A percentile compares a stretch with the other conserved stretches of the same genome.
phyloP scores from a whole-genome alignment of 1,140 invertebrate genomes.

The Eueides isabella region DNA sequence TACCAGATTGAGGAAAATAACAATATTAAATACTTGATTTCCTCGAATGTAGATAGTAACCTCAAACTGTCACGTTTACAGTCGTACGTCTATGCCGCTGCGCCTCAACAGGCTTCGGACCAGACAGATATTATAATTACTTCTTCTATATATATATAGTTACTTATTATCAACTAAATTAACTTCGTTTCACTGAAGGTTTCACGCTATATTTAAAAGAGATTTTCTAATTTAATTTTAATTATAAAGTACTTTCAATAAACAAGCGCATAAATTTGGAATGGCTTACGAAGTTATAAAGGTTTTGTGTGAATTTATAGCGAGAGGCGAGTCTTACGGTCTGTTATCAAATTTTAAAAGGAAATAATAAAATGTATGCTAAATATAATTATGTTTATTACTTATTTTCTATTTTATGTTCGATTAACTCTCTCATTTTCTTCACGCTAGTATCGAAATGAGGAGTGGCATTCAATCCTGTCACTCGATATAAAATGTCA shows the following conservation, averaged over 20 bases:
- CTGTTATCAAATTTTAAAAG: conserved; percentile 4
- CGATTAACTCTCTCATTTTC: no score
- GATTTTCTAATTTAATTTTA: conserved; percentile 10
- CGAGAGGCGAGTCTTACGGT: background rate
- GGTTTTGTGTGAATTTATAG: conserved; percentile 12
- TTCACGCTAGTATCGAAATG: no score
- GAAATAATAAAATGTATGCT: background rate
- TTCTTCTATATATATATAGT: background rate
- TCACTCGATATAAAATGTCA: no score
- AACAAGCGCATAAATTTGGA: conserved; percentile 8
- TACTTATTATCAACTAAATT: background rate
- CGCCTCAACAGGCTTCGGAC: background rate
- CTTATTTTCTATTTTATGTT: no score
- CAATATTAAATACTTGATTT: background rate
- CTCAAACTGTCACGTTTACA: background rate
- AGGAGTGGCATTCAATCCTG: no score
- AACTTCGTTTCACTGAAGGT: background rate
- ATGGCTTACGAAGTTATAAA: conserved; percentile 14
- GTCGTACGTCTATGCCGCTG: background rate
- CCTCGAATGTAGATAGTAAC: background rate
- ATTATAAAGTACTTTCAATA: conserved; percentile 5
- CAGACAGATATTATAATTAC: no score
- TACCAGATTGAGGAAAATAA: no score
- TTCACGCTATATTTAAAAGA: conserved; percentile 13
- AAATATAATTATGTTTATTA: background rate